Base-by-base conservation (phyloP, 2,113 vertebrate genomes). In the Corythaeola cristata region DNA sequence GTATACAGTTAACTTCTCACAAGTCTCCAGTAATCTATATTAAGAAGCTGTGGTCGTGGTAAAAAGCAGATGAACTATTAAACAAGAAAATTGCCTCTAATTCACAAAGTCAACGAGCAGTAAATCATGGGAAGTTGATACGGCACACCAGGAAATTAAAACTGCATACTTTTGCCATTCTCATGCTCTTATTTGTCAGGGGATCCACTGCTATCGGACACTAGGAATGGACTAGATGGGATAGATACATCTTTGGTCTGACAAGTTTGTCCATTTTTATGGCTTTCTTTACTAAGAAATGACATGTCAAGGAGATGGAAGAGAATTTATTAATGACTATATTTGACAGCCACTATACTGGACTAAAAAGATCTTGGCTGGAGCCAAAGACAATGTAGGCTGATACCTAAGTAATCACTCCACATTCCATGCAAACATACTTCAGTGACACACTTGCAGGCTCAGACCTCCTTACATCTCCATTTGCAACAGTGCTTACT, bases 251-350 rank as follows among this genome's bases (percentile, higher is more conserved):
- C 28, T 59, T 77, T 73, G 13, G 8, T 58, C 41, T 66, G 75
- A 63, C 3, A 4, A 15, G 10, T 41, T 76, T 79, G 19, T 30
- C 66, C 15, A 11, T 66, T 95, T 84, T 58, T 62, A 55, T 63
- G 35, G n/a, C 47, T 95, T 91, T 47, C 85, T 86, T 95, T 56
- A 91, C 27, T 33, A 94, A 89, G 64, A 97, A 95, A 96, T 79
- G 47, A 86, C 77, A 85, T 3, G 3, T 79, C 74, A 90, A 93
- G 89, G 68, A 94, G 68, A 68, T 49, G 41, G 82, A 86, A 92
- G 59, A 97, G 67, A 93, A 58, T 69, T 59, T 88, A 72, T 78
- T 67, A 58, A 75, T 72, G 56, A 39, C 3, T 44, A 37, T 24
- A 1, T 63, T 74, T 90, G 72, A 77, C 12, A 71, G 50, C 11